Base-by-base conservation (phyloP, 2,113 vertebrate species). In the Esox niger region DNA sequence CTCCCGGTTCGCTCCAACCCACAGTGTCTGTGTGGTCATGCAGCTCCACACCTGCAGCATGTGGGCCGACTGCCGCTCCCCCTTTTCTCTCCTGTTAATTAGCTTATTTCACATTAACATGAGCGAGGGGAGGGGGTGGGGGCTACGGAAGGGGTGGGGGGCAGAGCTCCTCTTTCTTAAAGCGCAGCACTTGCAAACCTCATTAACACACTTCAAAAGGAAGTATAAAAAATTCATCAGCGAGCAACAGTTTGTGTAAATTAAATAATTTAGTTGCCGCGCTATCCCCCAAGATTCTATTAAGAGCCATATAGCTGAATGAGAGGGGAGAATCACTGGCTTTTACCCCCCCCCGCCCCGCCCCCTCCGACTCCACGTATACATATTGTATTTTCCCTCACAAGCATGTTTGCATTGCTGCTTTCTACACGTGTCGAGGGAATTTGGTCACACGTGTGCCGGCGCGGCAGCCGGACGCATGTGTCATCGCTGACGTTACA, bases 141-240 rank as follows among this genome's bases (percentile, higher is more conserved):
- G 80, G 80, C 11, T 47, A 58, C 38, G 27, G 33, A 33, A 33
- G 31, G 29, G 17, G 8, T 6, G 29, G 33, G 33, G 33, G 21
- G 8, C 52, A 54, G 52, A 21, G 52, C 15, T 7, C 2, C 7
- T 23, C 33, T 70, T 71, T 71, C 69, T 20, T 33, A 71, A 73
- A 72, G 15, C 66, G 54, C 32, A 71, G 64, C 35, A 58, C 56
- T 74, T 73, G 46, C 87, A 86, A 87, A 87, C 89, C 90, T 92
- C 89, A 91, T 92, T 91, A 93, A 87, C 84, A 82, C 81, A 90
- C 90, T 91, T 93, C 90, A 92, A 92, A 91, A 89, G 87, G 86
- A 88, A 87, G 83, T 71, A 87, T 93, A 84, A 91, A 91, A 91
- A 88, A 91, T 90, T 88, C 88, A 91, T 91, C 88, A 85, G 88